These are phyloP conservation scores for Ariopsis seemanni DNA, from an alignment of 2,113 vertebrate genomes.

Conservation along the genomic window DNA sequence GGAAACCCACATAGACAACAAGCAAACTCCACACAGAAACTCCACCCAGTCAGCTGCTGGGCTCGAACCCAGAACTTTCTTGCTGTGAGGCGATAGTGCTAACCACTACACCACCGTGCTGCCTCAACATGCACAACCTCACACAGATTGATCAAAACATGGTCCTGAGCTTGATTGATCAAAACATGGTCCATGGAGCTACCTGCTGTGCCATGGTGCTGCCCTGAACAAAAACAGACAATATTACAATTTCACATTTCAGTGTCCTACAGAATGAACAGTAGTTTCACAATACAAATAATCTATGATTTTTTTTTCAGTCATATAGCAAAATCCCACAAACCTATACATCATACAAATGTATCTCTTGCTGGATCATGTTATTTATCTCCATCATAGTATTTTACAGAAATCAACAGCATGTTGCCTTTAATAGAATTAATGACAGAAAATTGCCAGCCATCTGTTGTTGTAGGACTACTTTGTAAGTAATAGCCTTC, in stretches of 20 bases:
- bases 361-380: background rate
- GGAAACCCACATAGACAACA: too few relatives aligned
- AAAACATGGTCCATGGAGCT: slow-evolving; percentile 33
- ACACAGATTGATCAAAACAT: background rate
- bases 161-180: background rate
- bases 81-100: too few relatives aligned
- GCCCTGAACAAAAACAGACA: background rate
- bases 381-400: slow-evolving; percentile 48
- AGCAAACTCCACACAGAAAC: too few relatives aligned
- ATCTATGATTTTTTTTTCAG: background rate
- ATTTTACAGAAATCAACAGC: slow-evolving; percentile 64
- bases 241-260: background rate
- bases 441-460: slow-evolving; percentile 59
- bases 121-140: background rate
- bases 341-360: slow-evolving; percentile 9
- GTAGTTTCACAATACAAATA: background rate
- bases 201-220: background rate
- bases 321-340: background rate
- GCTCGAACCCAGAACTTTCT: too few relatives aligned
- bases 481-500: slow-evolving; percentile 77
- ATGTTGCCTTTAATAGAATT: slow-evolving; percentile 65
- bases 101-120: too few relatives aligned
- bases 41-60: too few relatives aligned
- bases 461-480: slow-evolving; percentile 58
- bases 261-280: background rate